phyloP scores from a whole-genome alignment of 2,888 invertebrate species.

The Volucella inanis region DNA sequence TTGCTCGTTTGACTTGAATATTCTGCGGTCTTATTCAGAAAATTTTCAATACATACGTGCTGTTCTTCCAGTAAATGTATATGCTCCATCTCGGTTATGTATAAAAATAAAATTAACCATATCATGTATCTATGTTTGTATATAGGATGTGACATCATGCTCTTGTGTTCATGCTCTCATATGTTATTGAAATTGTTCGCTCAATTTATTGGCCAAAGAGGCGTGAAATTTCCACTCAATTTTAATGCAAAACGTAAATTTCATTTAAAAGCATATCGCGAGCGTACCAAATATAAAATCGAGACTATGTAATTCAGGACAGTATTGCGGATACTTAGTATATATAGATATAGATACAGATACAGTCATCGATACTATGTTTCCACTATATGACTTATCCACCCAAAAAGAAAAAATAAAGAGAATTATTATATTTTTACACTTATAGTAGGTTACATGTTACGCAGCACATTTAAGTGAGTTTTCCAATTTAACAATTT shows the following conservation, averaged over 20 bases:
- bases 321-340: background rate
- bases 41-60: background rate
- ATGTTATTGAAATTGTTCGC: conserved; percentile 44
- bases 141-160: no score
- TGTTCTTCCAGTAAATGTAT: background rate
- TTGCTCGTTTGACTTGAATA: background rate
- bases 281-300: background rate
- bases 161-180: background rate
- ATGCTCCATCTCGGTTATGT: no score
- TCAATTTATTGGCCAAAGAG: conserved; percentile 53
- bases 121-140: no score
- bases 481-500: background rate
- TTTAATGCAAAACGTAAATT: conserved; percentile 40
- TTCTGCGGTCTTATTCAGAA: background rate
- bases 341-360: background rate
- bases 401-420: background rate
- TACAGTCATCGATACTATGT: no score
- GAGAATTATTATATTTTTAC: conserved; percentile 30
- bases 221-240: conserved; percentile 52
- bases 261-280: conserved; percentile 33
- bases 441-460: conserved; percentile 9
- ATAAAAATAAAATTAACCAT: background rate
- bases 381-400: background rate
- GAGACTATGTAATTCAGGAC: conserved; percentile 2
- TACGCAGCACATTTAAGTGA: background rate